These are phyloP conservation scores for Callinectes sapidus DNA, from an alignment of 2,888 invertebrate genomes.

Conservation along the genomic window DNA sequence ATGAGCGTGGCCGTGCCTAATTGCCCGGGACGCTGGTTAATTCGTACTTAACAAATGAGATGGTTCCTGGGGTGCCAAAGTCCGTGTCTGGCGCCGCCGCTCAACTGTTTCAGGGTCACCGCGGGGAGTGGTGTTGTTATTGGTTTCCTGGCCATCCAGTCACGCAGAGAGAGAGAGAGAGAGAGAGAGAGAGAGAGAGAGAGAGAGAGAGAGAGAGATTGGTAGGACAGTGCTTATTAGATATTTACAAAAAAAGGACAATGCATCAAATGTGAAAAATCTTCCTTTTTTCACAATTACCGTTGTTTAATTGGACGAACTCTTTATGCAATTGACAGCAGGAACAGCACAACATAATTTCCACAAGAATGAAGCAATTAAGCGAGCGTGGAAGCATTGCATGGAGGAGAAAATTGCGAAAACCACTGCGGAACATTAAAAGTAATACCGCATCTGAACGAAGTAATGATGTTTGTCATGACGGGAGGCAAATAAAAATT, in stretches of 20 bases:
- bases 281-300: too few species aligned
- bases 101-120: background rate
- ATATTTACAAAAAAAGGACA: too few species aligned
- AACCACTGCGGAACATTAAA: background rate
- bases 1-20: slow-evolving; percentile 44
- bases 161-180: slow-evolving; percentile 26
- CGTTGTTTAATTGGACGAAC: background rate
- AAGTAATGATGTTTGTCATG: background rate
- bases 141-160: background rate
- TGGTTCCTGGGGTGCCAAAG: slow-evolving; percentile 32
- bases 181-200: slow-evolving; percentile 35
- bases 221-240: background rate
- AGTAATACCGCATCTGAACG: background rate
- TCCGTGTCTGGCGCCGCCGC: slow-evolving; percentile 13
- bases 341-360: background rate
- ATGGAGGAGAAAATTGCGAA: background rate
- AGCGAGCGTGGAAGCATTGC: background rate
- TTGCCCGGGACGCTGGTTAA: slow-evolving; percentile 38
- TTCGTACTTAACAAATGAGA: slow-evolving; percentile 51
- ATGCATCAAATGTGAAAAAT: too few species aligned
- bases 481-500: background rate
- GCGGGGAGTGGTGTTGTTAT: background rate
- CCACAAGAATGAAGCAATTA: background rate
- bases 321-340: background rate
- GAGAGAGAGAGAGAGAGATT: slow-evolving; percentile 15